phyloP scores from a whole-genome alignment of 2,113 vertebrate species.

The Elanoides forficatus region DNA sequence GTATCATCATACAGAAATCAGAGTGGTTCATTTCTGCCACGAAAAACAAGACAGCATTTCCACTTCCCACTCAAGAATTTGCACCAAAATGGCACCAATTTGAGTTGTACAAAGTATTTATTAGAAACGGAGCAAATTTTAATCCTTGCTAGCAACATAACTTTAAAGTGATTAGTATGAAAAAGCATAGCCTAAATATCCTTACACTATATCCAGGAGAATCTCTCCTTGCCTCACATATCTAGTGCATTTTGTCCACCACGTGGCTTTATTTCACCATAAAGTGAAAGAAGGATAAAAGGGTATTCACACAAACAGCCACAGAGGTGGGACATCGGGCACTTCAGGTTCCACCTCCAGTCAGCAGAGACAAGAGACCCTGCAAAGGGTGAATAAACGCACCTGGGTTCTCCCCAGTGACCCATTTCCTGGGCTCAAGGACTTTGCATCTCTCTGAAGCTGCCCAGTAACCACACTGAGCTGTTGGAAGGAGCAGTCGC shows the following conservation, averaged over 20 bases:
- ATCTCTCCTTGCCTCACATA: background rate
- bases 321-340: background rate
- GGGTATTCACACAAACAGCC: background rate
- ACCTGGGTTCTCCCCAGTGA: background rate
- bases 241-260: background rate
- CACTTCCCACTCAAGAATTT: background rate
- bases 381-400: background rate
- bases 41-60: background rate
- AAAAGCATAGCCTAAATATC: background rate
- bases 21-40: background rate
- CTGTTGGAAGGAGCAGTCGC: background rate
- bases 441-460: background rate
- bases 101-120: background rate
- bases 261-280: fast-evolving
- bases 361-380: background rate
- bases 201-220: background rate
- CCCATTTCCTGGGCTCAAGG: background rate
- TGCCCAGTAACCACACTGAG: background rate
- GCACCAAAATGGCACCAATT: background rate
- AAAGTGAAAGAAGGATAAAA: too few species aligned
- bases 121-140: background rate
- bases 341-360: background rate
- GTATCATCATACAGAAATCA: background rate
- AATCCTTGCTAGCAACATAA: background rate
- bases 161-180: background rate